Evolutionary conservation across 2,113 vertebrate genomes (phyloP).

Genomic region (Parotia lawesii): DNA sequence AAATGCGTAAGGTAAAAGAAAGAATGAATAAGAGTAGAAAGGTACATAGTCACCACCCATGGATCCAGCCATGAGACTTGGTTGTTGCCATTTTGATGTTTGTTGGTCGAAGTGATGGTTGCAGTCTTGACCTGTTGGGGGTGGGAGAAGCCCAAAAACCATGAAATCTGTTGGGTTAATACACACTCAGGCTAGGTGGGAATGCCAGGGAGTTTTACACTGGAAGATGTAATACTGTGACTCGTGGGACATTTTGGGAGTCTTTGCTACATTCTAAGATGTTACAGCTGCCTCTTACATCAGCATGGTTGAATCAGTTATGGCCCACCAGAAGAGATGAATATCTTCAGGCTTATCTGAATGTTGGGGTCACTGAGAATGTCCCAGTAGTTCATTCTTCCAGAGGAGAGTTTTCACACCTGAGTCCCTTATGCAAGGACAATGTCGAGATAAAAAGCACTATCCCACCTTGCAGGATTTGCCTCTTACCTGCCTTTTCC

Average conservation of each 20-base stretch:
- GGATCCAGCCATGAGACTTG: background rate
- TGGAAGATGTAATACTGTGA: background rate
- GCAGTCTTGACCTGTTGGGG: accelerated
- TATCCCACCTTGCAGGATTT: background rate
- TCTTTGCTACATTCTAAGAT: background rate
- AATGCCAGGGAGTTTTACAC: background rate
- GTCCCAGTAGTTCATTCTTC: background rate
- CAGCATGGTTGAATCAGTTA: background rate
- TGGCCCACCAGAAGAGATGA: background rate
- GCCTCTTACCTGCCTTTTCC: background rate
- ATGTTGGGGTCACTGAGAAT: background rate
- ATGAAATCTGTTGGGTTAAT: background rate
- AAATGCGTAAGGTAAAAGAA: background rate
- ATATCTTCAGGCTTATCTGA: background rate
- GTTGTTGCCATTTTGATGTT: background rate
- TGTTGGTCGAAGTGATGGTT: accelerated
- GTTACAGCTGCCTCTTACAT: background rate
- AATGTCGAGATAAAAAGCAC: background rate
- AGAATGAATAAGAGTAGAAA: background rate
- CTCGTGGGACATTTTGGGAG: background rate
- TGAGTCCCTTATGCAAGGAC: background rate
- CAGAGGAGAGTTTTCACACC: background rate
- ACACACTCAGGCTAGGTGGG: background rate
- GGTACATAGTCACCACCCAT: background rate
- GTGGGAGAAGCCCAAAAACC: too few relatives aligned